These are phyloP conservation scores for Cryptophagus acutangulus DNA, from an alignment of 2,888 invertebrate species.

Conservation along the genomic window DNA sequence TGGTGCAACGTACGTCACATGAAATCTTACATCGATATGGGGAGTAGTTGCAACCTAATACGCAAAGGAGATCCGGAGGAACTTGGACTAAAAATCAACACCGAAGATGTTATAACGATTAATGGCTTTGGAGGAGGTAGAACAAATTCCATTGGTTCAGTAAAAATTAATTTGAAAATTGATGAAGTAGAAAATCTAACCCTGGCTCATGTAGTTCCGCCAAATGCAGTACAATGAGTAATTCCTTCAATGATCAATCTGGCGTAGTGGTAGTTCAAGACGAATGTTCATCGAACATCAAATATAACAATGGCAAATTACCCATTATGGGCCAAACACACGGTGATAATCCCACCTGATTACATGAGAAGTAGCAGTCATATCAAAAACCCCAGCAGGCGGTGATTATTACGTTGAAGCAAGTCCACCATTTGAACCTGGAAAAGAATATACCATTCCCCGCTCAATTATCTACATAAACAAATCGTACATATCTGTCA, in stretches of 20 bases:
- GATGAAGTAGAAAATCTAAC: neutral
- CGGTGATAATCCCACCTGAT: neutral
- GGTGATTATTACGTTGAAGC: neutral
- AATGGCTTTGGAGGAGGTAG: neutral
- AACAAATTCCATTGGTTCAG: neutral
- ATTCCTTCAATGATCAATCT: neutral
- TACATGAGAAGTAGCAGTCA: neutral
- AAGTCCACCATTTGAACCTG: neutral
- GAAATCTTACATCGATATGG: slow-evolving; percentile 4
- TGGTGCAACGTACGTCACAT: neutral
- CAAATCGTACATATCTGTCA: neutral
- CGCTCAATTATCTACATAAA: neutral
- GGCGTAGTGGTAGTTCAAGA: neutral
- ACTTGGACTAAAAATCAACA: no score
- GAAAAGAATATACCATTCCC: neutral
- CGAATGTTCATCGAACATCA: neutral
- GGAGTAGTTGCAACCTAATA: slow-evolving; percentile 4
- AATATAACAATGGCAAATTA: neutral
- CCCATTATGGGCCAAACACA: neutral
- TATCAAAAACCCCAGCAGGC: neutral
- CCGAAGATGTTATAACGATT: no score
- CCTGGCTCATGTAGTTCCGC: neutral
- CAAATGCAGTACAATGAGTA: neutral
- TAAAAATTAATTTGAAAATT: neutral
- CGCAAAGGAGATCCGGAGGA: no score